phyloP scores from a whole-genome alignment of 2,888 invertebrate species.

The Heteromyza rotundicornis region DNA sequence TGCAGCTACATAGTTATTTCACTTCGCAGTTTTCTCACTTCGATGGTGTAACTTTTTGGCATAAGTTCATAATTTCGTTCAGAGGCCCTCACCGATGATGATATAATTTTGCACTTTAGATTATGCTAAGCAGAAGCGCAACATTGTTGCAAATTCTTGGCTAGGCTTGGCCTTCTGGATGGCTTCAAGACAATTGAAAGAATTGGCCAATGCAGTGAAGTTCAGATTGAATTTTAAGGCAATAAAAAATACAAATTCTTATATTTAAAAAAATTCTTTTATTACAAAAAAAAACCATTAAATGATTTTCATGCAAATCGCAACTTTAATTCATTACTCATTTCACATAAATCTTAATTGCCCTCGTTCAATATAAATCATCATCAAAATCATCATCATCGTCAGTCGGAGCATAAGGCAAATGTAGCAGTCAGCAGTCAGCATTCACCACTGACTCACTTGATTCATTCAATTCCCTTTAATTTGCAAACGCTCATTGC shows the following conservation, averaged over 20 bases:
- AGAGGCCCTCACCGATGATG: neutral
- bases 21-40: too few species aligned
- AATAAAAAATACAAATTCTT: too few species aligned
- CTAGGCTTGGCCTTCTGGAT: neutral
- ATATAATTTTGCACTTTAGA: slow-evolving; percentile 4
- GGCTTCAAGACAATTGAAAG: neutral
- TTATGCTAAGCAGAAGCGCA: neutral
- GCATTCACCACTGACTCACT: slow-evolving; percentile 1
- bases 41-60: too few species aligned
- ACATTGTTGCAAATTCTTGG: neutral
- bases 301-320: neutral
- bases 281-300: neutral
- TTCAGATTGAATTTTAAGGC: too few species aligned
- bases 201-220: too few species aligned
- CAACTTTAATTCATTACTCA: slow-evolving; percentile 1
- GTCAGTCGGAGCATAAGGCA: neutral
- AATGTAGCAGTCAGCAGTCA: too few species aligned
- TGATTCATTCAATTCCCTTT: slow-evolving; percentile 3
- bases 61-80: slow-evolving; percentile 11
- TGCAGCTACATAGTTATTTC: too few species aligned
- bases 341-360: slow-evolving; percentile 50
- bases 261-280: neutral
- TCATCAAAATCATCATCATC: slow-evolving; percentile 35
- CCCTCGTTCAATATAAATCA: slow-evolving; percentile 51
- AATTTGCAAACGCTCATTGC: neutral